Evolutionary conservation across 2,888 invertebrate species (phyloP), one percentile per base, ranked within the genome.

Genomic region (Rhorus exstirpatorius): DNA sequence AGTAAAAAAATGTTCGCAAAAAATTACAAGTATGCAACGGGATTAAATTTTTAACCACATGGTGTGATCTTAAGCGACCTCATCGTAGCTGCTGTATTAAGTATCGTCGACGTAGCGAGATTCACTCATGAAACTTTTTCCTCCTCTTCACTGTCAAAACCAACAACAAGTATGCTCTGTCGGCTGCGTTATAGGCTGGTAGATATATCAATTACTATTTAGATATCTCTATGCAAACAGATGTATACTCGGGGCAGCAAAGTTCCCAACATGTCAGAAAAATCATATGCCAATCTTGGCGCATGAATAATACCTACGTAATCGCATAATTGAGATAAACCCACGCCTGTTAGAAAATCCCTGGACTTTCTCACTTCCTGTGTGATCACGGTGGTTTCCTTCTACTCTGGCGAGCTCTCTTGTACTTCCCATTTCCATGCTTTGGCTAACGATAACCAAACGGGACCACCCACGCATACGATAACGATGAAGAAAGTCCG

Each of bases 261-360:
- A 58, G 21, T 76, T 67, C 21, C 12, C 4, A n/a, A 53, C n/a
- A n/a, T 19, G 44, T 55, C 1, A 24, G 19, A 65, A 75, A 31
- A 19, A 44, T 49, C 60, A 49, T 55, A 12, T 26, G 68, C 51
- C 38, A 58, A 67, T 58, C 67, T 10, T 63, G 14, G 7, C 38
- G 14, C 26, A 49, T 49, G 19, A 60, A n/a, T n/a, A 17, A 60
- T 35, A 35, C 60, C 55, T 31, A 71, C 53, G 61, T 60, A 65
- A 31, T 81, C 71, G 51, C 60, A 74, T 60, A 65, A 80, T 83
- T 76, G 81, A 81, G 78, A 81, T 81, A 80, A 76, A 60, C 71
- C 71, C 58, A 84, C 80, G 65, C 51, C 44, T n/a, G n/a, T n/a
- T 14, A 38, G 51, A 53, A 61, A 44, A 55, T 19, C 24, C 41